Evolutionary conservation across 2,888 invertebrate species (phyloP), one percentile per base, ranked within the genome.

Genomic region (Andrena fulva): DNA sequence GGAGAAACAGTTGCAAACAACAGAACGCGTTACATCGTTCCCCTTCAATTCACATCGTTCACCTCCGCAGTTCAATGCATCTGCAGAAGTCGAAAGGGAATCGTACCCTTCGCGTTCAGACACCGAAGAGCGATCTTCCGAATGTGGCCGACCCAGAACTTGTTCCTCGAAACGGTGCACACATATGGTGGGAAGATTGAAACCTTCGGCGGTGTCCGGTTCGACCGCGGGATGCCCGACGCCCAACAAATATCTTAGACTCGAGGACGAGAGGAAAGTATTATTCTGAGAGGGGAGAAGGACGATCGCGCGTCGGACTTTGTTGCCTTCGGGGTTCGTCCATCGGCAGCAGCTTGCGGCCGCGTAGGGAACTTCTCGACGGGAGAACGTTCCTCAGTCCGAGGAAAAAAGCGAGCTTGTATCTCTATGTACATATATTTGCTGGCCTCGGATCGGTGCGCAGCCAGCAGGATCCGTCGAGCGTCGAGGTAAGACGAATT

Each of bases 311-410:
- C 29, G 12, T 24, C 48, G 20, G 67, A 60, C 70, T 77, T 67
- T 27, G 67, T 66, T 54, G 56, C 78, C 68, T n/a, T 42, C 8
- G 56, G 12, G 42, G 56, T 27, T 29, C 67, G 16, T 71, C 67
- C 69, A 76, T 73, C 77, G 87, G 82, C 72, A 81, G 85, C 87
- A 87, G 85, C 85, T 87, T 82, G 76, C 35, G 56, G 70, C 73
- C 52, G 48, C 48, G 27, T 54, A 62, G 75, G 74, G 76, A 83
- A 80, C 35, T 78, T 78, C 78, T 79, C 50, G 54, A 20, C 42
- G 50, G 24, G 52, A 69, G 70, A 68, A 63, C 67, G n/a, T 59
- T 73, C 64, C 27, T 5, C 24, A 6, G 12, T 29, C 10, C 1
- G 27, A 56, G 33, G 71, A 83, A 83, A 84, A 85, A 76, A 62